Evolutionary conservation across 2,797 vertebrate species (phyloP).

Genomic region (Anniella stebbinsi): DNA sequence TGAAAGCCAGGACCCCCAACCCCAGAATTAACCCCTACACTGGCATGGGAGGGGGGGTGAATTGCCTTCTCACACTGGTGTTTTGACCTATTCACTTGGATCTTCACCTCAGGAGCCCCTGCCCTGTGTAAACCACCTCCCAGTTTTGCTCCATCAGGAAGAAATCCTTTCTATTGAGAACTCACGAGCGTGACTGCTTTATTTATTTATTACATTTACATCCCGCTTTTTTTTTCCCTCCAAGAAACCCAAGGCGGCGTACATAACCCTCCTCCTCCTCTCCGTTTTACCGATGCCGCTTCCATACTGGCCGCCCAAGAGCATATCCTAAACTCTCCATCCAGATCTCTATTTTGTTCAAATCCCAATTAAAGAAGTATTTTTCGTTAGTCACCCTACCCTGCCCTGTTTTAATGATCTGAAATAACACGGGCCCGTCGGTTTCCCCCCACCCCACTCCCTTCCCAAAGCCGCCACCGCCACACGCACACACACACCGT

Average conservation of each 20-base stretch:
- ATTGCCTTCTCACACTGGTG: neutral
- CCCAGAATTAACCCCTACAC: no score
- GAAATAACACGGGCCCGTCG: slow-evolving; percentile 78
- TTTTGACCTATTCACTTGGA: neutral
- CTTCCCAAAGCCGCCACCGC: slow-evolving; percentile 56
- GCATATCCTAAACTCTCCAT: slow-evolving; percentile 57
- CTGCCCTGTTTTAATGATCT: slow-evolving; percentile 76
- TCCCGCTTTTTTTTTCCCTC: no score
- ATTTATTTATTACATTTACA: no score
- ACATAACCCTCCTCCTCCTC: no score
- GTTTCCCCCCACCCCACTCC: slow-evolving; percentile 42
- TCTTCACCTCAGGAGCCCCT: neutral
- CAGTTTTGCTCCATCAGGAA: slow-evolving; percentile 51
- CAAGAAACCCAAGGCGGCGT: no score
- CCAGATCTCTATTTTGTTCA: slow-evolving; percentile 53
- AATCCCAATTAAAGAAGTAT: slow-evolving; percentile 77
- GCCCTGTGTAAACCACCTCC: slow-evolving; percentile 19
- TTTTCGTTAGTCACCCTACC: slow-evolving; percentile 42
- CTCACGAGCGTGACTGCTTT: slow-evolving; percentile 47
- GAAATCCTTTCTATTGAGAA: slow-evolving; percentile 33
- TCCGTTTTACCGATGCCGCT: no score
- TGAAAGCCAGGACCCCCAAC: neutral
- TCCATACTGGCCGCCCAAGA: slow-evolving; percentile 58
- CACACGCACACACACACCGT: slow-evolving; percentile 55
- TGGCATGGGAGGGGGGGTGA: no score